Percentiles rank a stretch among this genome's conserved stretches.
These are phyloP conservation scores for Vulpes vulpes DNA, from an alignment of 2,113 vertebrate species.

Conservation along the genomic window DNA sequence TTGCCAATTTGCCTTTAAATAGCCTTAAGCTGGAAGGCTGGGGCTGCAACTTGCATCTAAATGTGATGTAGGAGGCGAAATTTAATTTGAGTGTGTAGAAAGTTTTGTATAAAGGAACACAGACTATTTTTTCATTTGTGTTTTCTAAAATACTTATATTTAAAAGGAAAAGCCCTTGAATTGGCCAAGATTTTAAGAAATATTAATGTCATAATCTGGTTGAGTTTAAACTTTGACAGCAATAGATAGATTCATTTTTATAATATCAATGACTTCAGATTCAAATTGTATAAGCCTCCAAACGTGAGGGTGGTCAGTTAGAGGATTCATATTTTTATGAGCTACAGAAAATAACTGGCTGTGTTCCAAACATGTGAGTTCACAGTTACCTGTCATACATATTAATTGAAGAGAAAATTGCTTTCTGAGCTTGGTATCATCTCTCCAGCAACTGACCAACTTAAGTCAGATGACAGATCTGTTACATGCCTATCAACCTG, in stretches of 20 bases:
- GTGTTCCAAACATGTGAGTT: conserved; percentile 28
- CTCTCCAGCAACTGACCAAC: background rate
- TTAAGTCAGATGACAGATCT: background rate
- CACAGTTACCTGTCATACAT: background rate
- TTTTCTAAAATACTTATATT: conserved; percentile 45
- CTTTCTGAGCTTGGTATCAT: background rate
- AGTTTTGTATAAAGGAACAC: conserved; percentile 62
- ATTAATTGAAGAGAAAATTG: conserved; percentile 2
- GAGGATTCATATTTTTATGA: background rate
- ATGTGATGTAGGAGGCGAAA: conserved; percentile 78
- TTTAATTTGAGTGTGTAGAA: conserved; percentile 75
- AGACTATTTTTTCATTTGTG: conserved; percentile 38
- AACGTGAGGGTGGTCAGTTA: background rate
- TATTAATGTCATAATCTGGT: background rate
- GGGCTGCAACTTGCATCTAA: conserved; percentile 84
- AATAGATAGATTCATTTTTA: conserved; percentile 18
- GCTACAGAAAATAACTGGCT: background rate
- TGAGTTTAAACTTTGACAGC: conserved; percentile 21
- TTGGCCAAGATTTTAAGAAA: conserved; percentile 38
- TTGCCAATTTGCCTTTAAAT: conserved; percentile 89
- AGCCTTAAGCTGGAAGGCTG: conserved; percentile 80
- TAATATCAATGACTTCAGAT: background rate
- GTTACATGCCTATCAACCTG: background rate
- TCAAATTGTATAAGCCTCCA: background rate
- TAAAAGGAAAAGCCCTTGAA: conserved; percentile 3